phyloP scores from a whole-genome alignment of 37 sponge, comb jelly and placozoan species.

The Theonella swinhoei region DNA sequence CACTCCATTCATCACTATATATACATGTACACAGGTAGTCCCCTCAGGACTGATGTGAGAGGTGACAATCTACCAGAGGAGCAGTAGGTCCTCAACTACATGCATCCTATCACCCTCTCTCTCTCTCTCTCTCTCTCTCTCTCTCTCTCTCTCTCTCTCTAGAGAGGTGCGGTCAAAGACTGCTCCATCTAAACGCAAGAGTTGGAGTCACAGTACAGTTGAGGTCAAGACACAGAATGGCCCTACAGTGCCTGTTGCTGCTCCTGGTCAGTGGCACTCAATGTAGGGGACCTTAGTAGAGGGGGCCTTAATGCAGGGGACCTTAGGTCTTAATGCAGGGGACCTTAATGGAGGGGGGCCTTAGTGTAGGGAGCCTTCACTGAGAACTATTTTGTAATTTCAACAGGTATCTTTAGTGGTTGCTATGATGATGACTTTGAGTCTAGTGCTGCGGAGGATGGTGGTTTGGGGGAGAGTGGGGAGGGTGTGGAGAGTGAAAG shows the following conservation, averaged over 20 bases:
- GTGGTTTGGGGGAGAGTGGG: neutral
- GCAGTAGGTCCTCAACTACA: neutral
- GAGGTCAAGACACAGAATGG: constrained; percentile 71
- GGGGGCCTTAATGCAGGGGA: no score
- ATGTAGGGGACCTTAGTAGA: no score
- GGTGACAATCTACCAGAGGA: neutral
- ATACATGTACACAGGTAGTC: neutral
- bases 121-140: constrained; percentile 25
- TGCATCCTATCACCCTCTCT: neutral
- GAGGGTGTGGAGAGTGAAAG: no score
- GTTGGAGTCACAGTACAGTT: constrained; percentile 67
- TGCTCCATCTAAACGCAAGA: constrained; percentile 79
- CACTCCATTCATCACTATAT: neutral
- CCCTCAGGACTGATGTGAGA: neutral
- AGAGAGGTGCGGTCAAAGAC: constrained; percentile 54
- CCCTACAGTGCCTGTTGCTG: constrained; percentile 51
- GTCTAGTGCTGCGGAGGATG: neutral
- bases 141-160: neutral
- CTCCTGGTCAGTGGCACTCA: constrained; percentile 63
- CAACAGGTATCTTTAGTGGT: constrained; percentile 67
- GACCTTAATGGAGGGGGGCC: no score
- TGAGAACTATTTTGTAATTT: no score
- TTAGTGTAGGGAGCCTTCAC: no score
- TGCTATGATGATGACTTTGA: constrained; percentile 89
- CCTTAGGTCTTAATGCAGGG: no score